Evolutionary conservation across 2,888 invertebrate genomes (phyloP).

Genomic region (Ormyrus rosae): DNA sequence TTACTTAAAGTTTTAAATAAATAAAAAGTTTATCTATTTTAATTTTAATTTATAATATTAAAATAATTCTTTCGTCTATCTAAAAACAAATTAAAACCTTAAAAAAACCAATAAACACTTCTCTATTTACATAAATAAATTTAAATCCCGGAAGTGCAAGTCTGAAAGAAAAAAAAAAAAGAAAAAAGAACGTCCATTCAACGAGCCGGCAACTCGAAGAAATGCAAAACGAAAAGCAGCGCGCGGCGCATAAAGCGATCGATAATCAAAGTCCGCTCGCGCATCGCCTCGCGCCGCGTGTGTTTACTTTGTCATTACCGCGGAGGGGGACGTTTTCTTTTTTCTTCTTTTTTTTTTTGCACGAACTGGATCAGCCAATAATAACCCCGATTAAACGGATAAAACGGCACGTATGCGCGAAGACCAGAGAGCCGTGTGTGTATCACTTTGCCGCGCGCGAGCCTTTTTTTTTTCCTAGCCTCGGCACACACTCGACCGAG

Average conservation of each 20-base stretch:
- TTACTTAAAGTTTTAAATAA: too few species aligned
- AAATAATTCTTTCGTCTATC: too few species aligned
- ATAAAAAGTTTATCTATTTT: too few species aligned
- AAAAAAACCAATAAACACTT: background rate
- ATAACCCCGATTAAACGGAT: constrained; percentile 34
- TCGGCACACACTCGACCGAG: too few species aligned
- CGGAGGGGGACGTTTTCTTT: too few species aligned
- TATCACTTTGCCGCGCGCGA: background rate
- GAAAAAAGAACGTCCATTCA: background rate
- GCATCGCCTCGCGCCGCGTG: background rate
- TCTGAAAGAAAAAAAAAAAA: background rate
- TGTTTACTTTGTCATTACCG: constrained; percentile 13
- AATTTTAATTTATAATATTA: too few species aligned
- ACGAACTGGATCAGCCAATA: constrained; percentile 3
- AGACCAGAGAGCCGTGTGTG: background rate
- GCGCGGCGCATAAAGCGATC: background rate
- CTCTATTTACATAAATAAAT: too few species aligned
- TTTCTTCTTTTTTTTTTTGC: too few species aligned
- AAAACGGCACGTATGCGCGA: background rate
- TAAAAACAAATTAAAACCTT: background rate
- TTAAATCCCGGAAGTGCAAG: too few species aligned
- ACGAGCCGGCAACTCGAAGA: background rate
- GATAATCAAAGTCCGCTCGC: constrained; percentile 9
- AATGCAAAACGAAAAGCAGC: background rate
- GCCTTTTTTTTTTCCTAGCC: background rate